Conservation (phyloP, 2,888 invertebrate genomes). For the Synergus umbraculus region DNA sequence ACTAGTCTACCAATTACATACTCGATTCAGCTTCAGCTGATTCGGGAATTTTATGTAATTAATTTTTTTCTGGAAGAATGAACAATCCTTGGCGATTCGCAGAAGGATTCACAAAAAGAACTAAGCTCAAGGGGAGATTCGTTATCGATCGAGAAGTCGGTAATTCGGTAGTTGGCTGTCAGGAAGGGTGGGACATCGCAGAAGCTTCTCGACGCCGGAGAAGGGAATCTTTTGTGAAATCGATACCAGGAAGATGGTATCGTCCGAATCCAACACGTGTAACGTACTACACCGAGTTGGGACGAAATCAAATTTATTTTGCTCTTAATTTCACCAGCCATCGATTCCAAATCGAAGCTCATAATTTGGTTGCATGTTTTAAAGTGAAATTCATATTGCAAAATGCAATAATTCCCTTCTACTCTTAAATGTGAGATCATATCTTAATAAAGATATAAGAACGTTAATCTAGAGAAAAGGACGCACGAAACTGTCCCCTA, state of each 20-base stretch:
- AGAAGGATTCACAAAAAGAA: conserved; percentile 25
- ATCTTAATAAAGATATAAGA: not conserved
- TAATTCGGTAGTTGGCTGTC: conserved; percentile 65
- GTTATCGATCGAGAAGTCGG: conserved; percentile 60
- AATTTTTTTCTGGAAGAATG: conserved; percentile 3
- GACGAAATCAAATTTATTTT: conserved; percentile 73
- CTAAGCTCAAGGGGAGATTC: conserved; percentile 45
- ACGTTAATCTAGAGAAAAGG: not conserved
- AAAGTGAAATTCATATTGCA: too few relatives aligned
- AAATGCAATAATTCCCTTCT: too few relatives aligned
- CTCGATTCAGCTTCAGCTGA: not conserved
- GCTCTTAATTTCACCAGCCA: conserved; percentile 64
- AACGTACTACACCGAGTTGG: conserved; percentile 75
- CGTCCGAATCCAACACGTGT: conserved; percentile 75
- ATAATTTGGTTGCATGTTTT: too few relatives aligned
- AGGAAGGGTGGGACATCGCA: conserved; percentile 57
- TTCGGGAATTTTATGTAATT: not conserved
- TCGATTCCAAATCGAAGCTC: conserved; percentile 26
- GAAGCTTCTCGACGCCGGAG: conserved; percentile 52
- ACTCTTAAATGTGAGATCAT: not conserved
- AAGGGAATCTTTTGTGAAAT: conserved; percentile 73
- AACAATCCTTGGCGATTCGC: conserved; percentile 19
- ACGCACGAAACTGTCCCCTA: not conserved
- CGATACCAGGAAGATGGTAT: conserved; percentile 75
- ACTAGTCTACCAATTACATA: conserved; percentile 6